Evolutionary conservation across 2,113 vertebrate genomes (phyloP), one percentile per base, ranked within the genome.

Genomic region (Thryonomys swinderianus): DNA sequence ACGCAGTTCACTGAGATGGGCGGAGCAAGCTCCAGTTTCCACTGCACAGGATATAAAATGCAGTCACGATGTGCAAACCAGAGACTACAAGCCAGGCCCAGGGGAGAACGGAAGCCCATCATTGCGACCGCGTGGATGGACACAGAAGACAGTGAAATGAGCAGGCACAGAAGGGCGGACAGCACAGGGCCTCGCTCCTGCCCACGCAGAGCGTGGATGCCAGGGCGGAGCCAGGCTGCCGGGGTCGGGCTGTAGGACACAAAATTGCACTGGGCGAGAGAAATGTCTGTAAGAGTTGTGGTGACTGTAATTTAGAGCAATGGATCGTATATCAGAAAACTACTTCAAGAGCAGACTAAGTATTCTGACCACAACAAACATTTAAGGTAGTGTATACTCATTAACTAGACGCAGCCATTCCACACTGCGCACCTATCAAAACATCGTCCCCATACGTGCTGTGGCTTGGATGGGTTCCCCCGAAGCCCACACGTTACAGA

Each of bases 141-240:
- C 27, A 32, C 61, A 2, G 30, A 53, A 21, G 62, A 2, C 7
- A 1, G 37, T 18, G 51, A 87, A 67, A 73, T 18, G n/a, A 71
- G 53, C 37, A 64, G 84, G 16, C 11, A 3, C 53, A 61, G 61
- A 42, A 88, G 40, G 66, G 12, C 6, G 32, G 34, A 10, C 17
- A 37, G 64, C 1, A 1, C 17, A 10, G 37, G 45, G 21, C 27
- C 17, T 34, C 17, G 13, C 21, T 42, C 12, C 7, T 14, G 34
- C 37, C 85, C 40, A 86, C 30, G 5, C 10, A 42, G 34, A 2
- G 34, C 3, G 51, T 23, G 6, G 40, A 21, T 1, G 17, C 5
- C 4, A 51, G 25, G 57, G 5, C 8, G 9, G 7, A 48, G 16
- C 2, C 25, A 4, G 20, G 7, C 1, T 2, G 20, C 14, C 16